A percentile compares a stretch with the other conserved stretches of the same genome.
Conservation (phyloP, 2,113 vertebrate genomes). For the Microtus pennsylvanicus region DNA sequence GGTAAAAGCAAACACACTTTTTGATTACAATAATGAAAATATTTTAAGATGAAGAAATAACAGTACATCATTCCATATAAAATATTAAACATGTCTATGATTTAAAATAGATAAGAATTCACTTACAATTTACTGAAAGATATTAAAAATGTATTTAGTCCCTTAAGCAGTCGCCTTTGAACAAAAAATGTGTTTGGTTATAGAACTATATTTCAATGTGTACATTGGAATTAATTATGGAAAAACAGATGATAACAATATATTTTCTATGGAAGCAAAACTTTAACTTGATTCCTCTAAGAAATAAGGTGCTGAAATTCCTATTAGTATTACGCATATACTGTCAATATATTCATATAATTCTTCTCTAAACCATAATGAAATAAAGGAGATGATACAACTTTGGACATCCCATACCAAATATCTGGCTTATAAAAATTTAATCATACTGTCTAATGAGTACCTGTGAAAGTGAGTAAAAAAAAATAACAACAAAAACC, state of each 20-base stretch:
- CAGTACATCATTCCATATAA: background rate
- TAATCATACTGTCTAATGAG: slow-evolving; percentile 80
- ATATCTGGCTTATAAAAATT: slow-evolving; percentile 77
- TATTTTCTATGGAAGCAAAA: background rate
- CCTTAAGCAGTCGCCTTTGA: background rate
- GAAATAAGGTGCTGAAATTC: slow-evolving; percentile 46
- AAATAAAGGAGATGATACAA: slow-evolving; percentile 82
- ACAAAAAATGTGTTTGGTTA: background rate
- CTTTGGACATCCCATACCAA: slow-evolving; percentile 75
- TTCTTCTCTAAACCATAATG: slow-evolving; percentile 81
- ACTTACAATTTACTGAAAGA: background rate
- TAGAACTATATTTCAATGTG: background rate
- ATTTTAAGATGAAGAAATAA: slow-evolving; percentile 9
- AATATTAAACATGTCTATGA: background rate
- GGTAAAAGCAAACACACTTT: background rate
- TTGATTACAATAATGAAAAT: background rate
- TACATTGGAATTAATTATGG: background rate
- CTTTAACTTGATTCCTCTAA: slow-evolving; percentile 51
- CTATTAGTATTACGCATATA: slow-evolving; percentile 75
- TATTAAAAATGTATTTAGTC: background rate
- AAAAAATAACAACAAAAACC: slow-evolving; percentile 65
- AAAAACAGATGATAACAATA: background rate
- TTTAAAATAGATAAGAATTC: background rate
- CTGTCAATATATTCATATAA: slow-evolving; percentile 74
- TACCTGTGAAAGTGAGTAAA: slow-evolving; percentile 82